Conservation (phyloP, 2,797 vertebrate species). For the Cyclopterus lumpus region DNA sequence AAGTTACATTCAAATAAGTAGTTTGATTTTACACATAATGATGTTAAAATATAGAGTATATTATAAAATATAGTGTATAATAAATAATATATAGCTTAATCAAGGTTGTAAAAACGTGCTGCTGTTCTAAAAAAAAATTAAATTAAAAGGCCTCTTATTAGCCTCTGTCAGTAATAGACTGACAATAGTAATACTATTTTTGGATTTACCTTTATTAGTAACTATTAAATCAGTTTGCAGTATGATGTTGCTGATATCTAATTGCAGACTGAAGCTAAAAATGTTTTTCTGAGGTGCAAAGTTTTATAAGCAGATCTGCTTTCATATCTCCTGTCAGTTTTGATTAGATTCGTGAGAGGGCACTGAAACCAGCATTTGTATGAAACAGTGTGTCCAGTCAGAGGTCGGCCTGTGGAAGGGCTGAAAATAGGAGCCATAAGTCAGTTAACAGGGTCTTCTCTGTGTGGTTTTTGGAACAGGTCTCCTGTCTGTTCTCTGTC, state of each 20-base stretch:
- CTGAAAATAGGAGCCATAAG: slow-evolving; percentile 68
- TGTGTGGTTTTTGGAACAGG: slow-evolving; percentile 79
- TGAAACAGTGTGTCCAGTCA: slow-evolving; percentile 67
- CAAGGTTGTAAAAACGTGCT: neutral
- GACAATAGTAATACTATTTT: neutral
- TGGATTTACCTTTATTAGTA: neutral
- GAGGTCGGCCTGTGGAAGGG: slow-evolving; percentile 37
- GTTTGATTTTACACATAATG: neutral
- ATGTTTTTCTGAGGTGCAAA: neutral
- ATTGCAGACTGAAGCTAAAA: neutral
- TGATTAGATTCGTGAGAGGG: slow-evolving; percentile 40
- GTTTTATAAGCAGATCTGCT: slow-evolving; percentile 39
- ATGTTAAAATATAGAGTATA: slow-evolving; percentile 1
- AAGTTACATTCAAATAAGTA: neutral
- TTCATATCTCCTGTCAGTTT: slow-evolving; percentile 46
- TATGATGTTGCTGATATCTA: neutral
- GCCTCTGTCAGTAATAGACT: neutral
- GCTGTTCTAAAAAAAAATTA: neutral
- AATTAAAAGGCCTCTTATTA: neutral
- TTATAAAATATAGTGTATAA: neutral
- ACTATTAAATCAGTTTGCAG: neutral
- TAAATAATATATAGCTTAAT: too few species aligned
- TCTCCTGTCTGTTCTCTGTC: slow-evolving; percentile 79
- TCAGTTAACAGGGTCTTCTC: slow-evolving; percentile 74
- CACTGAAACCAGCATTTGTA: slow-evolving; percentile 39